A percentile compares a stretch with the other conserved stretches of the same genome.
phyloP scores from a whole-genome alignment of 2,888 invertebrate species.

The Mesodorylaimus sp. region DNA sequence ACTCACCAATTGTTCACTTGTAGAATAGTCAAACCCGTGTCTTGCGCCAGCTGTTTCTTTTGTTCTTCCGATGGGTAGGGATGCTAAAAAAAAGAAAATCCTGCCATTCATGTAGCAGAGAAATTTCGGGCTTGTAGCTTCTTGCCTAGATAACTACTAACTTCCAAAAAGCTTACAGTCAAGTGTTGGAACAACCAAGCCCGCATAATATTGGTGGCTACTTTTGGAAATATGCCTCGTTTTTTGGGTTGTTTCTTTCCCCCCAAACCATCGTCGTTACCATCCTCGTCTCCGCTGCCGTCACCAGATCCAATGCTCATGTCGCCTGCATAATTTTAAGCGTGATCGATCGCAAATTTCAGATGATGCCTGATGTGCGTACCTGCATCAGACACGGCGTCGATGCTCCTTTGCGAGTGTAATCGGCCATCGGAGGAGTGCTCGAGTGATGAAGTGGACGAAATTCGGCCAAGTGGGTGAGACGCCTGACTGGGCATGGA shows the following conservation, averaged over 20 bases:
- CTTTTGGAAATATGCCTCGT: constrained; percentile 98
- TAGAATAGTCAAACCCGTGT: constrained; percentile 99
- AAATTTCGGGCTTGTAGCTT: too few relatives aligned
- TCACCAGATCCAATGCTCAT: constrained; percentile 7
- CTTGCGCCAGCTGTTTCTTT: constrained; percentile 99
- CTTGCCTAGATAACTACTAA: too few relatives aligned
- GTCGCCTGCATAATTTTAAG: constrained; percentile 5
- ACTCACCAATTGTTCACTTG: constrained; percentile 99
- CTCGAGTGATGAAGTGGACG: too few relatives aligned
- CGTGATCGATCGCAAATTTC: too few relatives aligned
- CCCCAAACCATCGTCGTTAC: constrained; percentile 69
- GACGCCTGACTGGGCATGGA: too few relatives aligned
- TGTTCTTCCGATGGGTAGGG: constrained; percentile 99
- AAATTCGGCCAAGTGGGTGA: too few relatives aligned
- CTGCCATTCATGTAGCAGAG: too few relatives aligned
- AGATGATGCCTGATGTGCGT: too few relatives aligned
- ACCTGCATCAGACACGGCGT: constrained; percentile 23
- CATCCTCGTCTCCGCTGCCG: constrained; percentile 11
- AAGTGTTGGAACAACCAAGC: constrained; percentile 99
- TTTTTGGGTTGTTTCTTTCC: constrained; percentile 98
- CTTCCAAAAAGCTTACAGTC: constrained; percentile 97
- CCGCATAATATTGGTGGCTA: constrained; percentile 98
- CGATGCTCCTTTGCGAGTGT: too few relatives aligned
- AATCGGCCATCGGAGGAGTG: too few relatives aligned
- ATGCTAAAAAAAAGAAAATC: constrained; percentile 56